Conservation (phyloP, 2,113 vertebrate genomes). For the Narcine bancroftii region DNA sequence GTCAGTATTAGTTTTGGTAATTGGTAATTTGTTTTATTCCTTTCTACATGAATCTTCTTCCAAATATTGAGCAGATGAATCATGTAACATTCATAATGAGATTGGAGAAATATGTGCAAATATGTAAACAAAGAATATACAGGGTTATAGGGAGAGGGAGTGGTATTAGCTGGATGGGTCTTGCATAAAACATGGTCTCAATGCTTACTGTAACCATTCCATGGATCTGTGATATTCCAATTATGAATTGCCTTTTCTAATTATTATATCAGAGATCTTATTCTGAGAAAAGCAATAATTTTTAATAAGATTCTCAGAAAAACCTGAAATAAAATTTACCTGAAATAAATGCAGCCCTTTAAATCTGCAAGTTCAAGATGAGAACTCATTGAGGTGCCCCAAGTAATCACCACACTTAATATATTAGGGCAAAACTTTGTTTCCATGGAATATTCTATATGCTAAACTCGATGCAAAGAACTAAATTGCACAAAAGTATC, state of each 20-base stretch:
- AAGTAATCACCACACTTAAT: background rate
- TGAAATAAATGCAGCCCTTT: background rate
- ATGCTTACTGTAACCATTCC: background rate
- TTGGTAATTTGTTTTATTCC: too few relatives aligned
- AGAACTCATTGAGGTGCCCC: background rate
- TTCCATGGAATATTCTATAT: background rate
- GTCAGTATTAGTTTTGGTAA: too few relatives aligned
- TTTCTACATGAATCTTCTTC: too few relatives aligned
- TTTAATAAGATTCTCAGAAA: background rate
- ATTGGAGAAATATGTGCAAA: too few relatives aligned
- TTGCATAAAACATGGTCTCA: too few relatives aligned
- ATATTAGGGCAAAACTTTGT: background rate
- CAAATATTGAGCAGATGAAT: too few relatives aligned
- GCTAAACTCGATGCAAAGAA: background rate
- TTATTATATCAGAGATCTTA: background rate
- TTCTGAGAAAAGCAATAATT: background rate
- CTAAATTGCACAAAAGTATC: background rate
- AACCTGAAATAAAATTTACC: background rate
- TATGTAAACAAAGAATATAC: too few relatives aligned
- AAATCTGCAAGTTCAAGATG: background rate
- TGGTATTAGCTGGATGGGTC: too few relatives aligned
- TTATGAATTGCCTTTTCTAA: background rate
- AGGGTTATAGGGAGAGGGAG: too few relatives aligned
- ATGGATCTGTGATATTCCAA: background rate
- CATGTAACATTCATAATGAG: too few relatives aligned